phyloP scores from a whole-genome alignment of 2,888 invertebrate genomes.

The Polydrusus cervinus region DNA sequence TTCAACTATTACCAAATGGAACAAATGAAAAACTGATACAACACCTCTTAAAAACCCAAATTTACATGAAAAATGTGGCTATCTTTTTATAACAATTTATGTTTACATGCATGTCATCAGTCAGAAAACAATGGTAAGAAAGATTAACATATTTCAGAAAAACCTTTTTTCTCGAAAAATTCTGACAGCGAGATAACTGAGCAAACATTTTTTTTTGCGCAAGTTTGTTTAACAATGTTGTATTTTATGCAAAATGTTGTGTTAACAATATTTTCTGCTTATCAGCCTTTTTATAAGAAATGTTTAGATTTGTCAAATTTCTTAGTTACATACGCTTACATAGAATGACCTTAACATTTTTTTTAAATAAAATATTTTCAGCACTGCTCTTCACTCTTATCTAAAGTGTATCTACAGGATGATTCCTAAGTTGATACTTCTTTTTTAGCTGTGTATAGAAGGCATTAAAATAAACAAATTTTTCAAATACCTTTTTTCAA shows the following conservation, averaged over 20 bases:
- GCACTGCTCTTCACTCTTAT: too few species aligned
- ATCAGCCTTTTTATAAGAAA: too few species aligned
- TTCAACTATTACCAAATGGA: conserved; percentile 16
- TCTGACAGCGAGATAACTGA: not conserved
- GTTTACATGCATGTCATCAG: conserved; percentile 9
- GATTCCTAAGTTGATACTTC: too few species aligned
- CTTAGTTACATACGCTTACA: too few species aligned
- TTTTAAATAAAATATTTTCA: too few species aligned
- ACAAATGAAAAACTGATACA: conserved; percentile 24
- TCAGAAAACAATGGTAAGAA: conserved; percentile 16
- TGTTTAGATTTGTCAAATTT: too few species aligned
- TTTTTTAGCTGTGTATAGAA: too few species aligned
- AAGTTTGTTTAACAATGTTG: not conserved
- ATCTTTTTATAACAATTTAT: not conserved
- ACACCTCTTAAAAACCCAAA: not conserved
- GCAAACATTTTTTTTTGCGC: not conserved
- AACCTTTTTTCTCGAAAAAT: not conserved
- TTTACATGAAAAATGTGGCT: not conserved
- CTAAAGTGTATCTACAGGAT: too few species aligned
- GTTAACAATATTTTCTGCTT: not conserved
- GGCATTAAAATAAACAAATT: too few species aligned
- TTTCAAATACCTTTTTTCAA: too few species aligned
- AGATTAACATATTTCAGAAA: conserved; percentile 12
- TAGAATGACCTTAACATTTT: too few species aligned
- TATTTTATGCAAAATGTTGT: not conserved